Percentiles rank a stretch among this genome's conserved stretches.
Conservation (phyloP, 1,140 invertebrate genomes). For the Nautilus pompilius region DNA sequence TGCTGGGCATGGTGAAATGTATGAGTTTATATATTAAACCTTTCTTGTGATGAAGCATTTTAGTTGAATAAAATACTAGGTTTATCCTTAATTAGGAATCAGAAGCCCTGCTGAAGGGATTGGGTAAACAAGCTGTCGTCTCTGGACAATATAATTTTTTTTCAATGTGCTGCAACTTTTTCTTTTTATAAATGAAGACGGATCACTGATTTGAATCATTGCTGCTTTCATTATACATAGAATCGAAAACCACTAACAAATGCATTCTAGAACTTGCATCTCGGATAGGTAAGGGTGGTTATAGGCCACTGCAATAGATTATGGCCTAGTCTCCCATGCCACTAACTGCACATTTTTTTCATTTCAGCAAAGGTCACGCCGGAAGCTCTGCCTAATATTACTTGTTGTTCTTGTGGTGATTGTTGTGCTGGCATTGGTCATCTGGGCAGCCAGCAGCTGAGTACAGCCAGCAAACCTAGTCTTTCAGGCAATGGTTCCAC, state of each 20-base stretch:
- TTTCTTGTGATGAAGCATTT: no score
- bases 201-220: neutral
- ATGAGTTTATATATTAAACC: no score
- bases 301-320: neutral
- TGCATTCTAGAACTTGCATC: slow-evolving; percentile 1
- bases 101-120: no score
- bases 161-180: neutral
- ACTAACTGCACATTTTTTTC: no score
- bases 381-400: slow-evolving; percentile 26
- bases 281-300: neutral
- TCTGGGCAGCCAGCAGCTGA: slow-evolving; percentile 26
- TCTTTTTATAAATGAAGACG: neutral
- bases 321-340: neutral
- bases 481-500: no score
- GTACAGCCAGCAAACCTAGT: neutral
- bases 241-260: neutral
- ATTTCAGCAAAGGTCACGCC: slow-evolving; percentile 30
- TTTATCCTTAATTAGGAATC: no score
- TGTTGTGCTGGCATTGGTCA: slow-evolving; percentile 23
- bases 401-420: slow-evolving; percentile 23
- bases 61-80: no score
- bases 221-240: neutral
- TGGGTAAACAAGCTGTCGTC: no score
- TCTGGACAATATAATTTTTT: no score
- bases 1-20: no score